These are phyloP conservation scores for Hoplodrina ambigua DNA, from an alignment of 2,888 invertebrate species.

Conservation along the genomic window DNA sequence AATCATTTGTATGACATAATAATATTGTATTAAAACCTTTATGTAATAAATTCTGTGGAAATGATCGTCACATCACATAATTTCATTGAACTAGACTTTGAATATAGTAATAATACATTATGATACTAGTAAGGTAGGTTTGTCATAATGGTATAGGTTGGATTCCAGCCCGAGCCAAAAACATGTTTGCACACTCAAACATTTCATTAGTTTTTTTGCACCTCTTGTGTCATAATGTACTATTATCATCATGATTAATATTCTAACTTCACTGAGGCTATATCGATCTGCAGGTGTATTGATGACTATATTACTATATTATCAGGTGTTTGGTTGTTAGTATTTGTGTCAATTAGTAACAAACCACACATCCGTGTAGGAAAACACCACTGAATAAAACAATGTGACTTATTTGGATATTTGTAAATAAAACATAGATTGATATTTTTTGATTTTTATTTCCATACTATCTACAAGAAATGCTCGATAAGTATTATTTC, in stretches of 20 bases:
- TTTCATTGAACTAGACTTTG: too few relatives aligned
- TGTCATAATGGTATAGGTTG: too few relatives aligned
- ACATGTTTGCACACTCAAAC: too few relatives aligned
- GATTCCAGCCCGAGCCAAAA: too few relatives aligned
- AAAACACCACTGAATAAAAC: neutral
- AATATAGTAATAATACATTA: too few relatives aligned
- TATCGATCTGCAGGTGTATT: neutral
- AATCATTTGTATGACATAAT: neutral
- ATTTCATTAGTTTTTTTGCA: too few relatives aligned
- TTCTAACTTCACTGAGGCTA: neutral
- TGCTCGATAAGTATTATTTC: constrained; percentile 21
- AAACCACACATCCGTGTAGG: neutral
- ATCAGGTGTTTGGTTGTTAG: neutral
- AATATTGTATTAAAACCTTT: neutral
- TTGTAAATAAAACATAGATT: constrained; percentile 40
- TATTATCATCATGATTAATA: too few relatives aligned
- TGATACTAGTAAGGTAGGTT: too few relatives aligned
- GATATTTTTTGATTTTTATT: constrained; percentile 22
- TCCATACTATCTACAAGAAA: constrained; percentile 8
- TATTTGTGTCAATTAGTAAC: neutral
- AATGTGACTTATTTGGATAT: constrained; percentile 3
- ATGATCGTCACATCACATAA: too few relatives aligned
- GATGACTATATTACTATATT: neutral
- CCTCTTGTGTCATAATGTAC: too few relatives aligned
- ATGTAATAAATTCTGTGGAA: neutral